Percentiles rank a stretch among this genome's conserved stretches.
Conservation (phyloP, 2,113 vertebrate genomes). For the Phalacrocorax brasilianus region DNA sequence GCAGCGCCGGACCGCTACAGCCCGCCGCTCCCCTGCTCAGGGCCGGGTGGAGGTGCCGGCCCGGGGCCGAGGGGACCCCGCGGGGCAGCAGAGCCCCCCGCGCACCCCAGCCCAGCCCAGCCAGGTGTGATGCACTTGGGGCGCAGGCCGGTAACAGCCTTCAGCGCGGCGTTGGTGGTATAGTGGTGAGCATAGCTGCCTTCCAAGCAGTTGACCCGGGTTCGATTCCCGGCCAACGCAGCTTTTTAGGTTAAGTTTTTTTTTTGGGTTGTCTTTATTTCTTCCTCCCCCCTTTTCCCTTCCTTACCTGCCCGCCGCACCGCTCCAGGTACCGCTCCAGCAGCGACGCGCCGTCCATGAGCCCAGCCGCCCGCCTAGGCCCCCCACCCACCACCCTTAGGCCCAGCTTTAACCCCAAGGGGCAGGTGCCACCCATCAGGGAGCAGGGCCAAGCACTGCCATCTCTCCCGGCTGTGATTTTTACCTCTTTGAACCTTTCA, state of each 20-base stretch:
- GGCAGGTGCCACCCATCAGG: background rate
- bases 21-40: fast-evolving
- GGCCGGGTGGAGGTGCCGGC: fast-evolving
- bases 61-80: fast-evolving
- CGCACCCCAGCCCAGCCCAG: no score
- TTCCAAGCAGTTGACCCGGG: constrained; percentile 79
- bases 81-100: fast-evolving
- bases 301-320: constrained; percentile 22
- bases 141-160: fast-evolving
- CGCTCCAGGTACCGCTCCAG: constrained; percentile 82
- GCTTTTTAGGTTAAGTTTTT: no score
- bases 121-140: fast-evolving
- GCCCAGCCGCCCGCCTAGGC: fast-evolving
- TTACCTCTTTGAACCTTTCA: background rate
- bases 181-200: constrained; percentile 84
- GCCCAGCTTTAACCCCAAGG: background rate
- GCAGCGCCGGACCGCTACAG: fast-evolving
- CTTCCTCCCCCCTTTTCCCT: fast-evolving
- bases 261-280: no score
- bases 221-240: background rate
- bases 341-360: constrained; percentile 62
- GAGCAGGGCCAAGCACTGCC: fast-evolving
- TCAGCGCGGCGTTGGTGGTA: constrained; percentile 69
- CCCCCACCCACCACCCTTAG: fast-evolving
- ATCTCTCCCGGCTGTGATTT: background rate